phyloP scores from a whole-genome alignment of 2,888 invertebrate species.

The Pseudanteris insignis region DNA sequence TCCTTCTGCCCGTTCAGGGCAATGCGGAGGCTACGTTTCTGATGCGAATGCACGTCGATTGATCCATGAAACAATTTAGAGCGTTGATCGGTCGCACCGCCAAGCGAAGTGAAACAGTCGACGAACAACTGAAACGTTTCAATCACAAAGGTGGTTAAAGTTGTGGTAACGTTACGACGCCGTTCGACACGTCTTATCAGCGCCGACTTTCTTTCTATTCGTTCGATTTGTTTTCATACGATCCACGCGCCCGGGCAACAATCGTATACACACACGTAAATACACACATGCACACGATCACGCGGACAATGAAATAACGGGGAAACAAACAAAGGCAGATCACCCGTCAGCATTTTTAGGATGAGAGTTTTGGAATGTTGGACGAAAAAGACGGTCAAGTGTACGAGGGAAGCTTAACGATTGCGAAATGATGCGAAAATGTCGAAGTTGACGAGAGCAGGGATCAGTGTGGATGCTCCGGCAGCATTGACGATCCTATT shows the following conservation, averaged over 20 bases:
- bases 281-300: too few species aligned
- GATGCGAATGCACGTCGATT: constrained; percentile 12
- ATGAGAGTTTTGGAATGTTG: constrained; percentile 47
- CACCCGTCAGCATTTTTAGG: constrained; percentile 57
- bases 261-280: too few species aligned
- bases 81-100: constrained; percentile 16
- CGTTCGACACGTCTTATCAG: too few species aligned
- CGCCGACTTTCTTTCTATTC: too few species aligned
- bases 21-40: constrained; percentile 16
- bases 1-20: constrained; percentile 19
- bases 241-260: too few species aligned
- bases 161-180: too few species aligned
- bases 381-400: constrained; percentile 54
- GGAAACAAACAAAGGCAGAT: constrained; percentile 21
- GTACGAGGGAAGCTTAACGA: constrained; percentile 32
- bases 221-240: too few species aligned
- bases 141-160: too few species aligned
- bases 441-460: constrained; percentile 24
- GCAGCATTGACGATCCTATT: constrained; percentile 34
- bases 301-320: too few species aligned
- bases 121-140: too few species aligned
- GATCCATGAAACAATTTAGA: constrained; percentile 28
- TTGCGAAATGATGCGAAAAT: constrained; percentile 18
- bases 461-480: constrained; percentile 29
- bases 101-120: too few species aligned